These are phyloP conservation scores for Rissa tridactyla DNA, from an alignment of 2,113 vertebrate species.

Conservation along the genomic window DNA sequence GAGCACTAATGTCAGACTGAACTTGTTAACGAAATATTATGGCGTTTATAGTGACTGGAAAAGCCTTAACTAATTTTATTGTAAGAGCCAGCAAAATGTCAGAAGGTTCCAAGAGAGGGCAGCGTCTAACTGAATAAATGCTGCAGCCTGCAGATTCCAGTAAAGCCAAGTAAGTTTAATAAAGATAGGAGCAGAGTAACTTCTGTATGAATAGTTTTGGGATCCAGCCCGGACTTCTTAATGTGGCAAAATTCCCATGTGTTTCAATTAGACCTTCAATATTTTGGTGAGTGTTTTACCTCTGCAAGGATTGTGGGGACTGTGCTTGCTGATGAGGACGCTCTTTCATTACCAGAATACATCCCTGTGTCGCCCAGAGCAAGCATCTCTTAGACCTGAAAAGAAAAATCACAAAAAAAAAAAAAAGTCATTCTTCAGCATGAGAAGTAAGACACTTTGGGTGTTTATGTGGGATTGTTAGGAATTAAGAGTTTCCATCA, in stretches of 20 bases:
- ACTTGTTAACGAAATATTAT: background rate
- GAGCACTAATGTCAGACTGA: background rate
- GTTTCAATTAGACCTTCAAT: background rate
- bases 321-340: background rate
- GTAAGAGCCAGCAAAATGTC: background rate
- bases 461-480: fast-evolving
- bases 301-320: background rate
- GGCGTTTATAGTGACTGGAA: background rate
- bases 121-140: slow-evolving; percentile 17
- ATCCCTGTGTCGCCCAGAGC: background rate
- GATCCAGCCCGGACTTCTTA: background rate
- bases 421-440: background rate
- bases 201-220: background rate
- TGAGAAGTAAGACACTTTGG: background rate
- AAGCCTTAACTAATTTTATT: background rate
- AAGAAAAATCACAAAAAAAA: background rate
- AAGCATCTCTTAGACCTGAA: background rate
- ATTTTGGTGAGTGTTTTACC: background rate
- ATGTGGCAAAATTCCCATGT: background rate
- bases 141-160: background rate
- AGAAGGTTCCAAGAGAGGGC: slow-evolving; percentile 59
- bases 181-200: background rate
- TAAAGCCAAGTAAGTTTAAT: background rate
- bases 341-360: background rate
- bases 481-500: background rate